phyloP scores from a whole-genome alignment of 2,888 invertebrate species.

The Drosophila setosimentum region DNA sequence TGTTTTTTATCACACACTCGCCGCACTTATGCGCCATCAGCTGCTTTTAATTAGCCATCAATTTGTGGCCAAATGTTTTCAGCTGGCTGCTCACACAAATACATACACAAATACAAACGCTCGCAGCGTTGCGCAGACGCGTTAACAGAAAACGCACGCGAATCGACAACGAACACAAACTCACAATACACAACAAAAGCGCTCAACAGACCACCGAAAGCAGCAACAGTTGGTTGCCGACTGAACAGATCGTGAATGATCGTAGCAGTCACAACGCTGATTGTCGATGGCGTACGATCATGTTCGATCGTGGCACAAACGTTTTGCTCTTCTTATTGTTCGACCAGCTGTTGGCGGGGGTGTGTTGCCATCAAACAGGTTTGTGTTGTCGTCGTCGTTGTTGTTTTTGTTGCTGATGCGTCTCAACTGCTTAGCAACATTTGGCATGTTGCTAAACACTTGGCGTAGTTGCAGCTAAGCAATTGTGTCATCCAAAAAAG shows the following conservation, averaged over 20 bases:
- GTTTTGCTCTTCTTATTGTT: slow-evolving; percentile 35
- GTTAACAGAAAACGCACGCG: slow-evolving; percentile 12
- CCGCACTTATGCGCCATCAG: slow-evolving; percentile 46
- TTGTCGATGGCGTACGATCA: slow-evolving; percentile 44
- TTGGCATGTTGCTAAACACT: neutral
- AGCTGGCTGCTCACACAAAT: slow-evolving; percentile 18
- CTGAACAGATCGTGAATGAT: slow-evolving; percentile 54
- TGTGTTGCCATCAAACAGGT: slow-evolving; percentile 55
- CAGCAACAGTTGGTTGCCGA: slow-evolving; percentile 79
- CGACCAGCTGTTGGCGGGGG: slow-evolving; percentile 58
- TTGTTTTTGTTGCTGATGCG: slow-evolving; percentile 19
- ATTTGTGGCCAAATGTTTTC: slow-evolving; percentile 48
- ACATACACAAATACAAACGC: neutral
- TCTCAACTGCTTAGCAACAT: slow-evolving; percentile 3
- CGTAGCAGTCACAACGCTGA: slow-evolving; percentile 46
- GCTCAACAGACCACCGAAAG: slow-evolving; percentile 28
- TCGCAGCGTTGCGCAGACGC: slow-evolving; percentile 19
- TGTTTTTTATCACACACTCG: slow-evolving; percentile 31
- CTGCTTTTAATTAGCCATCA: slow-evolving; percentile 55
- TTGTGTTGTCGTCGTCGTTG: slow-evolving; percentile 53
- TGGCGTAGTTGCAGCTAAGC: slow-evolving; percentile 1
- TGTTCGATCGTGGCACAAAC: slow-evolving; percentile 42
- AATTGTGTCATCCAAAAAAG: neutral
- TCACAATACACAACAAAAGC: neutral
- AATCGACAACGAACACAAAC: neutral